Evolutionary conservation across 2,888 invertebrate genomes (phyloP), one percentile per base, ranked within the genome.

Genomic region (Dusona sp.): DNA sequence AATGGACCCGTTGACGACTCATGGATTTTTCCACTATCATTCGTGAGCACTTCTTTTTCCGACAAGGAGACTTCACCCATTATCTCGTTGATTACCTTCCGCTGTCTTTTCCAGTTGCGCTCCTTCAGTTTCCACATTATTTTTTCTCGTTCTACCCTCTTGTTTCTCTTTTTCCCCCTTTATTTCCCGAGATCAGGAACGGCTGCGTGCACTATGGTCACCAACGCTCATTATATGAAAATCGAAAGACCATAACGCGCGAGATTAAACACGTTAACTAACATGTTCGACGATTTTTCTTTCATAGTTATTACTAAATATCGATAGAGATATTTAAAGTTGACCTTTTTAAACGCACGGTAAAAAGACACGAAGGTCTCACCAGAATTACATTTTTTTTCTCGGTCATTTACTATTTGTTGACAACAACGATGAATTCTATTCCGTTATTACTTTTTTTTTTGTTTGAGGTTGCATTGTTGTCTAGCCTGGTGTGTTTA

Each of bases 21-120:
- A 51, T 73, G 80, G 73, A 83, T 86, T 83, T 82, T 78, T 84
- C 80, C 48, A 72, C 83, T 67, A 45, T 67, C 61, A 25, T 68
- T 33, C 70, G 19, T n/a, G 67, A 29, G 75, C 72, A 72, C 86
- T 65, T 65, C 54, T 80, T 61, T 70, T 65, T 72, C 57, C 38
- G 64, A 74, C 72, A 75, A 51, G 65, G 13, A 61, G 36, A 33
- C 42, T 42, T 61, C 74, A 61, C 61, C 84, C 86, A 84, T 86
- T 81, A 86, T 83, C 77, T 81, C 86, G 77, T 84, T 86, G 86
- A 88, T 88, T 88, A 86, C 86, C 79, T 86, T 65, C 84, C 78
- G 80, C 81, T 80, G 83, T 80, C 86, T 88, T 75, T 86, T 83
- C 25, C 87, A 87, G 85, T 38, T 29, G 22, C 78, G 65, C 78